Evolutionary conservation across 2,113 vertebrate genomes (phyloP).

Genomic region (Lagopus muta): DNA sequence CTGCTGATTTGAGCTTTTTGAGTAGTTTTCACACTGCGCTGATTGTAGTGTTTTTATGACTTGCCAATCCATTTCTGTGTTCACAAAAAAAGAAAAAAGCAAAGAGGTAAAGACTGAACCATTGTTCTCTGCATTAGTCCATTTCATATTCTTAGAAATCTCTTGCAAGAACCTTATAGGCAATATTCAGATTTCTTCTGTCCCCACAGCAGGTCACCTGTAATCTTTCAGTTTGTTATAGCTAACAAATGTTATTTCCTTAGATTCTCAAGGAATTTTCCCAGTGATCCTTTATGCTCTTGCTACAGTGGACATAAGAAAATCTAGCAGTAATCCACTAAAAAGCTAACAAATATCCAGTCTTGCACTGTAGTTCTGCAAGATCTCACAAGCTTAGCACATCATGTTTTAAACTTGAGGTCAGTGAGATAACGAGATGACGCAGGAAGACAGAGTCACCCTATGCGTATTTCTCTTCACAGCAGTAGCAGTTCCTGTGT

Average conservation of each 20-base stretch:
- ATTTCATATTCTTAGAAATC: not conserved
- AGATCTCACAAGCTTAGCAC: not conserved
- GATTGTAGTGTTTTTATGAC: not conserved
- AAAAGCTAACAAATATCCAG: not conserved
- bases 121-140: not conserved
- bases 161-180: not conserved
- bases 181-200: not conserved
- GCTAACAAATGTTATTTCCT: not conserved
- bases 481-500: not conserved
- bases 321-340: not conserved
- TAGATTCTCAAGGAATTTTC: not conserved
- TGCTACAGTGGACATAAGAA: not conserved
- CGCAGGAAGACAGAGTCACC: not conserved
- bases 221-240: not conserved
- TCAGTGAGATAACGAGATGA: not conserved
- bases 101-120: not conserved
- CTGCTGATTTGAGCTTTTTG: not conserved
- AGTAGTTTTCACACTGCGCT: not conserved
- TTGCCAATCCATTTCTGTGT: not conserved
- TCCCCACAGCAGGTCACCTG: not conserved
- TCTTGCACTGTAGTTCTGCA: not conserved
- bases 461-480: not conserved
- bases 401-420: not conserved
- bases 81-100: not conserved
- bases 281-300: not conserved